phyloP scores from a whole-genome alignment of 2,113 vertebrate genomes.

The Paedocypris sp. region DNA sequence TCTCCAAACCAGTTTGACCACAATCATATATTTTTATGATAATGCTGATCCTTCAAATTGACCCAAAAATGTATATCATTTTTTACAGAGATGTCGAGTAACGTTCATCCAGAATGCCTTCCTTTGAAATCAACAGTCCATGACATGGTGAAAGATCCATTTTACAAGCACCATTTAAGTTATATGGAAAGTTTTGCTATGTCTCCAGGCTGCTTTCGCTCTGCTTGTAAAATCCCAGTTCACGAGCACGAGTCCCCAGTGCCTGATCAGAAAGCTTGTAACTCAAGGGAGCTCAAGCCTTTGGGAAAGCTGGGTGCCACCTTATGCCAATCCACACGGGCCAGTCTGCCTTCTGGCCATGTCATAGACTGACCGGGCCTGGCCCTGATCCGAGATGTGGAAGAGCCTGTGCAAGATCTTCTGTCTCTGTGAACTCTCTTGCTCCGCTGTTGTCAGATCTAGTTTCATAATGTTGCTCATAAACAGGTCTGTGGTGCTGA shows the following conservation, averaged over 20 bases:
- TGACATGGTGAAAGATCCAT: too few species aligned
- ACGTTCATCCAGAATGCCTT: too few species aligned
- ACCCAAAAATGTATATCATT: too few species aligned
- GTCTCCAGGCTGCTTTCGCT: not conserved
- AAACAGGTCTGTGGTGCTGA: slow-evolving; percentile 3
- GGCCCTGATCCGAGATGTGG: not conserved
- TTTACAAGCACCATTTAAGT: not conserved
- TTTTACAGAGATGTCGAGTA: too few species aligned
- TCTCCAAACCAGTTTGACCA: too few species aligned
- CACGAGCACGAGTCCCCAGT: not conserved
- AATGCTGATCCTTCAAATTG: too few species aligned
- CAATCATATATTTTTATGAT: too few species aligned
- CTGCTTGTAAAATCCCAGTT: not conserved
- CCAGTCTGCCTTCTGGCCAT: not conserved
- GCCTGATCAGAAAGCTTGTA: not conserved
- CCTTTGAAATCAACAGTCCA: too few species aligned
- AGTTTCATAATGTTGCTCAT: not conserved
- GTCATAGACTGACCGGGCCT: not conserved
- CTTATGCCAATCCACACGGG: not conserved
- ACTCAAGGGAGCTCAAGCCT: not conserved
- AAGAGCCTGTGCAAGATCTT: not conserved
- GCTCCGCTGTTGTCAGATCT: not conserved
- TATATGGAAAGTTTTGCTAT: slow-evolving; percentile 1
- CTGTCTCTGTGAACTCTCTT: not conserved
- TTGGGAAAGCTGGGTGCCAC: not conserved